phyloP scores from a whole-genome alignment of 2,888 invertebrate genomes.

The Cosmopolites sordidus region DNA sequence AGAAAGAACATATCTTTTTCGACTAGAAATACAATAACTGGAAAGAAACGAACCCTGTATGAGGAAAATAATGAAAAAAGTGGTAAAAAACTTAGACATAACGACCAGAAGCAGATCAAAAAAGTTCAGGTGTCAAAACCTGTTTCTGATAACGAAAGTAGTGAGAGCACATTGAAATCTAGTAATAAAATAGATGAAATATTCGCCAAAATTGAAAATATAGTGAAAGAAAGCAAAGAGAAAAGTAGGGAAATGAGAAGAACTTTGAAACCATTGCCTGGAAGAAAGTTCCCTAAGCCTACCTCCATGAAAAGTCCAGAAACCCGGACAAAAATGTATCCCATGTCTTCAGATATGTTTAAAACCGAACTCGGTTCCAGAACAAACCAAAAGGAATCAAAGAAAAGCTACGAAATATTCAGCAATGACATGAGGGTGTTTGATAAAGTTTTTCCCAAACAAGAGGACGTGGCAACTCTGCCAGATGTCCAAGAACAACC shows the following conservation, averaged over 20 bases:
- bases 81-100: conserved; percentile 13
- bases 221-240: conserved; percentile 12
- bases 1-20: no score
- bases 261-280: not conserved
- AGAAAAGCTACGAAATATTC: conserved; percentile 8
- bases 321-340: conserved; percentile 1
- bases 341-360: conserved; percentile 15
- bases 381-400: not conserved
- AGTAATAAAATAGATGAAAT: conserved; percentile 5
- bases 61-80: not conserved
- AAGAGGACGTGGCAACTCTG: not conserved
- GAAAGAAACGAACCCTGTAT: no score
- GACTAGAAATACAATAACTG: no score
- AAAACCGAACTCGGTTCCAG: not conserved
- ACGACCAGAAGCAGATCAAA: not conserved
- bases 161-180: no score
- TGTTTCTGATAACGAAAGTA: no score
- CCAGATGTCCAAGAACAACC: not conserved
- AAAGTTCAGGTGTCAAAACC: no score
- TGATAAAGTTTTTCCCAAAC: not conserved
- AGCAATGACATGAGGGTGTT: not conserved
- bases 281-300: no score
- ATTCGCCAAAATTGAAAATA: conserved; percentile 18
- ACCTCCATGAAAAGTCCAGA: no score
- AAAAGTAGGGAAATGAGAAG: conserved; percentile 11